Conservation (phyloP, 2,113 vertebrate genomes). For the Genyomyrus donnyi region DNA sequence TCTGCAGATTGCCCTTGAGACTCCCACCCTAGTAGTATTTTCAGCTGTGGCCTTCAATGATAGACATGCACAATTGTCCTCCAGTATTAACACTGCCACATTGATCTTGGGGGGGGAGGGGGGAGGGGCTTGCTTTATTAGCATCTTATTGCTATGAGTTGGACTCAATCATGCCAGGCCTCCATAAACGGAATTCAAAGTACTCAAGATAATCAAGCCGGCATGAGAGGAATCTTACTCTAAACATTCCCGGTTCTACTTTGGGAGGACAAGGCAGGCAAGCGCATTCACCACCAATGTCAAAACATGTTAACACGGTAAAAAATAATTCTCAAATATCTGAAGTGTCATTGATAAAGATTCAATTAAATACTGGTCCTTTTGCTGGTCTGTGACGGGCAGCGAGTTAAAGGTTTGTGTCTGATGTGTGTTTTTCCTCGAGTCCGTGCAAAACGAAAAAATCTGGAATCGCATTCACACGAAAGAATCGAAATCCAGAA, state of each 20-base stretch:
- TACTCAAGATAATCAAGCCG: background rate
- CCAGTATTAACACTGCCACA: background rate
- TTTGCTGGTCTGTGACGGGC: background rate
- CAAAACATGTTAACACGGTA: background rate
- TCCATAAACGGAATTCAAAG: background rate
- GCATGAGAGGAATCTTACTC: background rate
- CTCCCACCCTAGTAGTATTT: background rate
- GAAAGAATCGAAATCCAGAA: slow-evolving; percentile 41
- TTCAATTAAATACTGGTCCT: background rate
- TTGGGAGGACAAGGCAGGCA: background rate
- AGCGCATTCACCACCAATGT: background rate
- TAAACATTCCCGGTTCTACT: background rate
- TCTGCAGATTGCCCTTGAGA: background rate
- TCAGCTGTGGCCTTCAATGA: background rate
- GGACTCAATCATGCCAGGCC: background rate
- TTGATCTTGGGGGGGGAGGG: background rate
- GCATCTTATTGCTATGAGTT: background rate
- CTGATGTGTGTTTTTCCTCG: background rate
- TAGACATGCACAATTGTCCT: background rate
- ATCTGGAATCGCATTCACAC: slow-evolving; percentile 12
- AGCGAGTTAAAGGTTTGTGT: background rate
- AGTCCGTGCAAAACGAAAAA: background rate
- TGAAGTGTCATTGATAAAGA: background rate
- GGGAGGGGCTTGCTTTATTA: background rate
- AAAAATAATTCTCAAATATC: background rate